A percentile compares a stretch with the other conserved stretches of the same genome.
phyloP scores from a whole-genome alignment of 2,888 invertebrate genomes.

The Dendrolimus pini region DNA sequence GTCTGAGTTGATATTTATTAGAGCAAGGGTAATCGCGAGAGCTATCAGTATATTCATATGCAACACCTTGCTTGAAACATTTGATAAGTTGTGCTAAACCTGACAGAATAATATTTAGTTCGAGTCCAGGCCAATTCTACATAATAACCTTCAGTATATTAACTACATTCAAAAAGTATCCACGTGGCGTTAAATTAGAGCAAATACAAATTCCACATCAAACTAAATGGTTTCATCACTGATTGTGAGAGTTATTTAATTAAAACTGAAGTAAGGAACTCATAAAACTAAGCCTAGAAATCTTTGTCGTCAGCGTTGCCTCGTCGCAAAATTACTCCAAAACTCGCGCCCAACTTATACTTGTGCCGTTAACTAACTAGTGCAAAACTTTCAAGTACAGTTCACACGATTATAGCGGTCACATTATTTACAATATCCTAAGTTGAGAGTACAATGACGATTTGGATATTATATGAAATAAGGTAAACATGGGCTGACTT shows the following conservation, averaged over 20 bases:
- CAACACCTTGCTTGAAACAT: too few relatives aligned
- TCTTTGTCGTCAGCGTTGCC: constrained; percentile 36
- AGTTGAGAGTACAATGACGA: too few relatives aligned
- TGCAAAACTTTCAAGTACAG: constrained; percentile 43
- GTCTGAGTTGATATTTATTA: too few relatives aligned
- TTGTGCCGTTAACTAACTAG: constrained; percentile 36
- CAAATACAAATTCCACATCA: constrained; percentile 6
- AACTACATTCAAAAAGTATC: background rate
- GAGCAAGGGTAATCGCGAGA: too few relatives aligned
- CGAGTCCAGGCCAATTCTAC: too few relatives aligned
- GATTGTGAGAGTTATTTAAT: constrained; percentile 39
- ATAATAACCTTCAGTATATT: too few relatives aligned
- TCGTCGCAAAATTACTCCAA: constrained; percentile 33
- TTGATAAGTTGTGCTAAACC: too few relatives aligned
- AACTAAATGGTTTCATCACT: constrained; percentile 35
- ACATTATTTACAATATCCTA: constrained; percentile 14
- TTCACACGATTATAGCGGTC: constrained; percentile 29
- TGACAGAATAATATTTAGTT: too few relatives aligned
- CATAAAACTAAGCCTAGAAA: constrained; percentile 45
- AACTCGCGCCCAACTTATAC: constrained; percentile 36
- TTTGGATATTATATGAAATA: too few relatives aligned
- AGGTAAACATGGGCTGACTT: too few relatives aligned
- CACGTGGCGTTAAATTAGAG: background rate
- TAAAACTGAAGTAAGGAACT: constrained; percentile 45
- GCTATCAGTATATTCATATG: too few relatives aligned